Conservation (phyloP, 2,888 invertebrate species). For the Platypus cylindrus region DNA sequence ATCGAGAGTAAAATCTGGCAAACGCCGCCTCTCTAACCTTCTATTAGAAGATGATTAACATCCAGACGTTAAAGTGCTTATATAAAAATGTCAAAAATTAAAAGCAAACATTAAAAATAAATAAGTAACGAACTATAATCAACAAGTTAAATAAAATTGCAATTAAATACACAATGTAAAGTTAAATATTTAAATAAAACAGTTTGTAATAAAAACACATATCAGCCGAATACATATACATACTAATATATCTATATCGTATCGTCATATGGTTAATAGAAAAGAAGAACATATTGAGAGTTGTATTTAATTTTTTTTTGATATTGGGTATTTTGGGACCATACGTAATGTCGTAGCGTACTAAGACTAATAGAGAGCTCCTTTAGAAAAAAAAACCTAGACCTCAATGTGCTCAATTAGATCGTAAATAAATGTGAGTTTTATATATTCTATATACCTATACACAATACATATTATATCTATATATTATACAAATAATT, state of each 20-base stretch:
- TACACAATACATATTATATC: neutral
- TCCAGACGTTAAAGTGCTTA: constrained; percentile 9
- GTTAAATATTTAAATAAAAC: constrained; percentile 5
- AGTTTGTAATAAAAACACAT: constrained; percentile 19
- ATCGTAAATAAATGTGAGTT: constrained; percentile 7
- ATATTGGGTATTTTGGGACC: constrained; percentile 27
- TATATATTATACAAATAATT: too few species aligned
- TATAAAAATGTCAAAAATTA: constrained; percentile 10
- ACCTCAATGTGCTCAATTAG: constrained; percentile 13
- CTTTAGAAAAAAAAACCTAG: constrained; percentile 14
- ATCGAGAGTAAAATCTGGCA: constrained; percentile 12
- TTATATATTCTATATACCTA: constrained; percentile 9
- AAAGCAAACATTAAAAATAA: constrained; percentile 10
- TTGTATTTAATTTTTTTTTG: constrained; percentile 26
- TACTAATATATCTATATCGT: too few species aligned
- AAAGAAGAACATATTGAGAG: constrained; percentile 20
- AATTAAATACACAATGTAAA: constrained; percentile 8
- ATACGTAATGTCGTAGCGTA: too few species aligned
- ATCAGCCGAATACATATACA: constrained; percentile 18
- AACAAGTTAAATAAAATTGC: too few species aligned
- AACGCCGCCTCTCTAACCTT: constrained; percentile 8
- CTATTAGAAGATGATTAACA: constrained; percentile 9
- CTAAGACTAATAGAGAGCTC: too few species aligned
- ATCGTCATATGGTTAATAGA: constrained; percentile 14
- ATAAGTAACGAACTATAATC: too few species aligned